phyloP scores from a whole-genome alignment of 2,797 vertebrate genomes.

The Danio albolineatus region DNA sequence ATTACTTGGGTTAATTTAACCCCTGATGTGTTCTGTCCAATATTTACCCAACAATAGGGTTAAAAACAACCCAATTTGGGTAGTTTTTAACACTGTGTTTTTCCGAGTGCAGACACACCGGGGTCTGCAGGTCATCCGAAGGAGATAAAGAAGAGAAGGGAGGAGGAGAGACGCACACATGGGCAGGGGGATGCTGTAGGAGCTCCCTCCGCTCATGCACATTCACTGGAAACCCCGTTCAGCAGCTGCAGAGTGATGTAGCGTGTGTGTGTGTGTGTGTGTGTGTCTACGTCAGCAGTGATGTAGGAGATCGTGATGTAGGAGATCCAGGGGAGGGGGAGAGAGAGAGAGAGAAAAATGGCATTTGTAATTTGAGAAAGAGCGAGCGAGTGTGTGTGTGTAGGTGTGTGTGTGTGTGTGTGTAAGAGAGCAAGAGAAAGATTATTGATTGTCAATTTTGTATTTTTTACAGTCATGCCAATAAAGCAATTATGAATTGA shows the following conservation, averaged over 20 bases:
- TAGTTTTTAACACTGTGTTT: no score
- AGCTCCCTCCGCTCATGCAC: conserved; percentile 38
- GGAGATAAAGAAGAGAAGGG: background rate
- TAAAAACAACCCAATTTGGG: no score
- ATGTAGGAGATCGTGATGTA: conserved; percentile 76
- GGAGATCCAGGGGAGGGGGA: conserved; percentile 47
- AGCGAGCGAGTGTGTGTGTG: conserved; percentile 62
- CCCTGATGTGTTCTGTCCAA: no score
- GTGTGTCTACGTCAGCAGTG: conserved; percentile 65
- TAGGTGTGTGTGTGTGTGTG: conserved; percentile 61
- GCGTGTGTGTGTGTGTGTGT: conserved; percentile 10
- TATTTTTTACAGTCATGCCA: no score
- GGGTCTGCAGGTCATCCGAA: conserved; percentile 56
- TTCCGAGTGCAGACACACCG: conserved; percentile 2
- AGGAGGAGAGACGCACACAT: background rate
- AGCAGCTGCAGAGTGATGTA: conserved; percentile 58
- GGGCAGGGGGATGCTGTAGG: conserved; percentile 17
- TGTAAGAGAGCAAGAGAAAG: no score
- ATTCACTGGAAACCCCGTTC: conserved; percentile 64
- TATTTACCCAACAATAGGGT: no score
- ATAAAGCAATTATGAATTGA: no score
- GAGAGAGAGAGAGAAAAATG: no score
- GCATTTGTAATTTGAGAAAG: background rate
- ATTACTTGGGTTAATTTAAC: no score
- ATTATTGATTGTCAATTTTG: no score